phyloP scores from a whole-genome alignment of 2,113 vertebrate species.

The Scortum barcoo region DNA sequence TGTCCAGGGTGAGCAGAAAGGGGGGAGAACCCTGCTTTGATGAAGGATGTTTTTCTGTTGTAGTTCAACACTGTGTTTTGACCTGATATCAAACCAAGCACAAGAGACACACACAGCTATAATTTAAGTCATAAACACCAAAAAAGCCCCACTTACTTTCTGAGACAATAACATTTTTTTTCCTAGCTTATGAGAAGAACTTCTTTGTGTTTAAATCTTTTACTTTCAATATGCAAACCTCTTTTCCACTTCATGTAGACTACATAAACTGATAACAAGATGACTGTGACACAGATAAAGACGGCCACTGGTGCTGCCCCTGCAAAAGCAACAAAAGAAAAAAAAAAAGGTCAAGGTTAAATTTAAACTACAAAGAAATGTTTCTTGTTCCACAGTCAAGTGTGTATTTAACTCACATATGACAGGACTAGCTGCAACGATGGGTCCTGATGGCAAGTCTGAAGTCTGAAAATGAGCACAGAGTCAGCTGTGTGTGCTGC shows the following conservation, averaged over 20 bases:
- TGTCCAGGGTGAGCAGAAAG: background rate
- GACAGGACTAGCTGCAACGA: too few relatives aligned
- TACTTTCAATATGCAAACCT: constrained; percentile 38
- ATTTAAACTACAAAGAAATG: background rate
- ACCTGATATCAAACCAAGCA: background rate
- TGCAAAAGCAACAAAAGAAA: constrained; percentile 42
- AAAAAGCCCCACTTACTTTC: background rate
- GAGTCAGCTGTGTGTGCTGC: background rate
- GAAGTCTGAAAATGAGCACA: constrained; percentile 11
- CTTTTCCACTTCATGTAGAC: constrained; percentile 35
- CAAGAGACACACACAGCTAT: background rate
- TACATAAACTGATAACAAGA: background rate
- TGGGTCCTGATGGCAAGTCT: fast-evolving
- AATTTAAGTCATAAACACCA: background rate
- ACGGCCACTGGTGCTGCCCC: constrained; percentile 26
- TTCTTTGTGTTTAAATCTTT: background rate
- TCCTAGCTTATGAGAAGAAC: background rate
- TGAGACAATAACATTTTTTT: background rate
- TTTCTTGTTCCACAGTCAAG: background rate
- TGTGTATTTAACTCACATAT: background rate
- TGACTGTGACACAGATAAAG: fast-evolving
- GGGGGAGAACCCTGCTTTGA: background rate
- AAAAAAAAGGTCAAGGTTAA: background rate
- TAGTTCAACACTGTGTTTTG: background rate
- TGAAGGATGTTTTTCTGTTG: background rate